Conservation (phyloP, 2,113 vertebrate genomes). For the Poecilia latipinna region DNA sequence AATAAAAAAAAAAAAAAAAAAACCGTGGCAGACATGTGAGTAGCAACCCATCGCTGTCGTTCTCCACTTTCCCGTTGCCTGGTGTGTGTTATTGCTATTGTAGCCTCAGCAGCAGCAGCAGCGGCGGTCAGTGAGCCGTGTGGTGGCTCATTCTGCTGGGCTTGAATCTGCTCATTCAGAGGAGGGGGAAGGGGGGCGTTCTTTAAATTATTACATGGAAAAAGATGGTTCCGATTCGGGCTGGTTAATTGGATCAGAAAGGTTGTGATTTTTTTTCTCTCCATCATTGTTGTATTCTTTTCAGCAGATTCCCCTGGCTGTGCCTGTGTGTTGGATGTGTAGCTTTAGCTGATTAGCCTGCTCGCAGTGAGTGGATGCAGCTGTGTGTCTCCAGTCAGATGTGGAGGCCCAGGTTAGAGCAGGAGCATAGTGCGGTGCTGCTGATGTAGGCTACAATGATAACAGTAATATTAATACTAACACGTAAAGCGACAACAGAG, state of each 20-base stretch:
- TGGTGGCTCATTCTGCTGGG: slow-evolving; percentile 40
- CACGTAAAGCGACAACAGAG: too few species aligned
- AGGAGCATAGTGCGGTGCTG: slow-evolving; percentile 46
- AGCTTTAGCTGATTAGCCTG: slow-evolving; percentile 41
- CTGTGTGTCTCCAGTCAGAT: slow-evolving; percentile 62
- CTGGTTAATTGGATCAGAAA: slow-evolving; percentile 25
- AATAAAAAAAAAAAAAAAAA: neutral
- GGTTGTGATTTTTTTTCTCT: too few species aligned
- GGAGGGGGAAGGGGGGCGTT: neutral
- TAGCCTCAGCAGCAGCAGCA: slow-evolving; percentile 17
- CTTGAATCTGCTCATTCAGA: slow-evolving; percentile 20
- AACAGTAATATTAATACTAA: too few species aligned
- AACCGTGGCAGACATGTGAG: slow-evolving; percentile 83
- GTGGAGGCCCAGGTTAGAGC: slow-evolving; percentile 69
- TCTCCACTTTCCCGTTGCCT: slow-evolving; percentile 27
- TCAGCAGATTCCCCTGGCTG: too few species aligned
- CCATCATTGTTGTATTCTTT: too few species aligned
- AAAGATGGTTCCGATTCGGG: slow-evolving; percentile 29
- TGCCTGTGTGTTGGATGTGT: slow-evolving; percentile 14
- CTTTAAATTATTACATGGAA: too few species aligned
- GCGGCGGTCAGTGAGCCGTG: slow-evolving; percentile 42
- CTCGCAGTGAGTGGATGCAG: slow-evolving; percentile 26
- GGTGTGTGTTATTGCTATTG: slow-evolving; percentile 16
- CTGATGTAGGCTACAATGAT: slow-evolving; percentile 11
- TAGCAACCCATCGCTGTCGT: slow-evolving; percentile 73